These are phyloP conservation scores for Pseudois nayaur DNA, from an alignment of 2,113 vertebrate species.

Conservation along the genomic window DNA sequence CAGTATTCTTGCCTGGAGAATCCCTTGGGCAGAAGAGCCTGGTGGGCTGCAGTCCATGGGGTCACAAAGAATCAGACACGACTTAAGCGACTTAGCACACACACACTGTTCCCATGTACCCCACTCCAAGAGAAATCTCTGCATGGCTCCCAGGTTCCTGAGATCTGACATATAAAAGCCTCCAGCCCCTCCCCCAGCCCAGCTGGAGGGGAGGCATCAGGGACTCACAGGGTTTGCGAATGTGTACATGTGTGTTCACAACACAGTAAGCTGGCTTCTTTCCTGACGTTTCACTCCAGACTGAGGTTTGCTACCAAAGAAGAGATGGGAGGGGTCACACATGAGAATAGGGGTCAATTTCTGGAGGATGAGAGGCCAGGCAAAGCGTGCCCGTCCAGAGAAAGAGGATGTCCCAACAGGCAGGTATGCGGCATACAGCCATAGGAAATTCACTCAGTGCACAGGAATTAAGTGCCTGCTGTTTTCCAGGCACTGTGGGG, in stretches of 20 bases:
- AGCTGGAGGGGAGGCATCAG: not conserved
- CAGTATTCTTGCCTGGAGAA: not conserved
- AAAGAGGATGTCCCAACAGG: not conserved
- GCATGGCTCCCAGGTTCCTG: not conserved
- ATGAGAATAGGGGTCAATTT: not conserved
- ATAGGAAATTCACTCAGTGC: not conserved
- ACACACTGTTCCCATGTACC: not conserved
- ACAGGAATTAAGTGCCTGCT: not conserved
- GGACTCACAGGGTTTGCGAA: not conserved
- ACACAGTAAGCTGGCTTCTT: not conserved
- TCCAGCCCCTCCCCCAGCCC: not conserved
- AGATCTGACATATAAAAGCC: not conserved
- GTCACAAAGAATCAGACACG: not conserved
- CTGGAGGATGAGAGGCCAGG: not conserved
- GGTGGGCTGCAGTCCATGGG: not conserved
- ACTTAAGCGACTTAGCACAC: not conserved
- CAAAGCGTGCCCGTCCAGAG: not conserved
- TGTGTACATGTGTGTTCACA: not conserved
- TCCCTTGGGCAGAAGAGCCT: not conserved
- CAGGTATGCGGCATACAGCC: not conserved
- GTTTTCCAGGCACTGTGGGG: not conserved
- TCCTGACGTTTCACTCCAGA: not conserved
- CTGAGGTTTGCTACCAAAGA: not conserved
- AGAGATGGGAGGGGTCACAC: not conserved
- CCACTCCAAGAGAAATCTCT: not conserved